A percentile compares a stretch with the other conserved stretches of the same genome.
Conservation (phyloP, 2,888 invertebrate species). For the Lucinisca nassula region DNA sequence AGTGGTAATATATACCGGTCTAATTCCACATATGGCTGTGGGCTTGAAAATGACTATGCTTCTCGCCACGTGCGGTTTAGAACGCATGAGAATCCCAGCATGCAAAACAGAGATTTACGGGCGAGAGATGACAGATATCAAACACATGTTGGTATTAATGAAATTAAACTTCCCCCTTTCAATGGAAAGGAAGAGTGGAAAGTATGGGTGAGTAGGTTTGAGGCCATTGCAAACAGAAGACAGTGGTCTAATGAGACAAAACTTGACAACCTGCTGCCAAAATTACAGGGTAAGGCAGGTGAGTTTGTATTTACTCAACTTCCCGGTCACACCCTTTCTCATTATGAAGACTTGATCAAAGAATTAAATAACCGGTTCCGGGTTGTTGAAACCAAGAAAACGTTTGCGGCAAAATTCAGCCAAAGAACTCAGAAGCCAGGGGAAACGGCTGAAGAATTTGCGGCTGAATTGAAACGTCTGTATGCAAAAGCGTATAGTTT, state of each 20-base stretch:
- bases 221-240: constrained; percentile 5
- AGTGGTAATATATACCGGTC: too few species aligned
- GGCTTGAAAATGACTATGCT: too few species aligned
- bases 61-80: too few species aligned
- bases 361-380: constrained; percentile 10
- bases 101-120: too few species aligned
- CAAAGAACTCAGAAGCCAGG: background rate
- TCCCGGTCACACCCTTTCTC: background rate
- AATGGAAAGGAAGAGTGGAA: too few species aligned
- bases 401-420: constrained; percentile 20
- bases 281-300: constrained; percentile 15
- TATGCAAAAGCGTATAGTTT: constrained; percentile 28
- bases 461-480: constrained; percentile 8
- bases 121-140: too few species aligned
- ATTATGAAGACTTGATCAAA: background rate
- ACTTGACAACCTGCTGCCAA: constrained; percentile 23
- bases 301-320: constrained; percentile 25
- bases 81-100: too few species aligned
- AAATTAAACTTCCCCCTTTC: too few species aligned
- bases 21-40: too few species aligned
- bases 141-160: too few species aligned
- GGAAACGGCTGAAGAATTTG: constrained; percentile 34
- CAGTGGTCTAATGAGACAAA: constrained; percentile 25
- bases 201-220: constrained; percentile 30
- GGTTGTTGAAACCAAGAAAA: background rate